Percentiles rank a stretch among this genome's conserved stretches.
Conservation (phyloP, 2,888 invertebrate species). For the Drosophila ezoana region DNA sequence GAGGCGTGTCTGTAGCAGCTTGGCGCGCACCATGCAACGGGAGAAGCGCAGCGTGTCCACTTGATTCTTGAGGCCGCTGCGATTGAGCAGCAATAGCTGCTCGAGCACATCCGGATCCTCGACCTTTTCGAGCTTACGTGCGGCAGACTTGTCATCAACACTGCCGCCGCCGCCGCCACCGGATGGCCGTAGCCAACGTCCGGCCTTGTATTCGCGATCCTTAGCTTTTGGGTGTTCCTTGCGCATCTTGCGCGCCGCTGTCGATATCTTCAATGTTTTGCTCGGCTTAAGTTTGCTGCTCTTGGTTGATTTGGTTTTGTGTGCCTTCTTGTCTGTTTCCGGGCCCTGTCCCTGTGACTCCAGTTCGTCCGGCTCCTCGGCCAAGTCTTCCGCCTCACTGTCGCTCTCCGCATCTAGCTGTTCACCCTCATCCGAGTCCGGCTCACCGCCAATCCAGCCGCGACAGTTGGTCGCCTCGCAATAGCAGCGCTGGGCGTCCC, state of each 20-base stretch:
- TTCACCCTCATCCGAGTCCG: slow-evolving; percentile 89
- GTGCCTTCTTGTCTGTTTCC: not conserved
- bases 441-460: slow-evolving; percentile 97
- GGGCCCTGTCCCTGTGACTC: slow-evolving; percentile 21
- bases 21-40: slow-evolving; percentile 96
- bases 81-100: slow-evolving; percentile 92
- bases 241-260: slow-evolving; percentile 27
- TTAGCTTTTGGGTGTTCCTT: slow-evolving; percentile 60
- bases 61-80: slow-evolving; percentile 94
- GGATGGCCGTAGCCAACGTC: slow-evolving; percentile 60
- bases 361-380: slow-evolving; percentile 41
- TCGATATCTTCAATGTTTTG: slow-evolving; percentile 5
- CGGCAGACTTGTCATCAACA: slow-evolving; percentile 11
- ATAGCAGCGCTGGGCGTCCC: slow-evolving; percentile 97
- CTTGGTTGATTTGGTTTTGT: slow-evolving; percentile 18
- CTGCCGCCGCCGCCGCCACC: not conserved
- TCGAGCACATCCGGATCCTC: slow-evolving; percentile 92
- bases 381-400: slow-evolving; percentile 60
- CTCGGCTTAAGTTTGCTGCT: slow-evolving; percentile 9
- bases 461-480: slow-evolving; percentile 96
- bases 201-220: slow-evolving; percentile 75
- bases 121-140: slow-evolving; percentile 78
- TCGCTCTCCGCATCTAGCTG: slow-evolving; percentile 79
- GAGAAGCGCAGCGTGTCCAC: slow-evolving; percentile 95
- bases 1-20: slow-evolving; percentile 91